Evolutionary conservation across 2,797 vertebrate genomes (phyloP), one percentile per base, ranked within the genome.

Genomic region (Coregonus ussuriensis): DNA sequence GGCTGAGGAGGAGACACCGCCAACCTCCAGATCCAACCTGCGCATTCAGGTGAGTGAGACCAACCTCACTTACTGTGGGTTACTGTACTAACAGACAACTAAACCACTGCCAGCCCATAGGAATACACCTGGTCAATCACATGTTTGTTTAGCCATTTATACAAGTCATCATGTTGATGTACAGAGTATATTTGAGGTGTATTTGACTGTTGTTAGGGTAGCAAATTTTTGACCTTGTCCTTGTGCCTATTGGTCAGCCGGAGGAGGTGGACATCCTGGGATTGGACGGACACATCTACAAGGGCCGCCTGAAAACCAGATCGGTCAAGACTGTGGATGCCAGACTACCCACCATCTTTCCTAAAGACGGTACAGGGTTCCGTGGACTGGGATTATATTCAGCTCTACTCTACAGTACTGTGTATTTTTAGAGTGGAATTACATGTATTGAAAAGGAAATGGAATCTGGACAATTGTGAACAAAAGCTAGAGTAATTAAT

Each of bases 271-370:
- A 95, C 0, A 93, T 96, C 79, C 5, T 95, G 35, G 95, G 95
- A 65, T 86, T 86, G 51, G 94, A 97, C 0, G 94, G 95, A 41
- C 90, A 92, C 5, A 88, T 96, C 81, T 96, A 96, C 89, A 94
- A 92, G 84, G 96, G 95, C 14, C 92, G 93, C 53, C 76, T 91
- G 83, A 89, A 88, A 54, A 25, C 75, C 0, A 80, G 88, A 5
- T 13, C 67, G 16, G 21, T 74, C 71, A 87, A 67, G 1, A 85
- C 74, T 25, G 1, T 79, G 1, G 91, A 92, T 9, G 79, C 79
- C 0, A 88, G 82, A 81, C 91, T 95, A n/a, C 94, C 95, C 0
- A 86, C 78, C 0, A 92, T 95, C 75, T 14, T 72, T 0, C 41
- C n/a, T 68, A 94, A 88, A 88, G 94, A 96, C 0, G 84, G 95